Evolutionary conservation across 2,888 invertebrate genomes (phyloP).

Genomic region (Ochropleura plecta): DNA sequence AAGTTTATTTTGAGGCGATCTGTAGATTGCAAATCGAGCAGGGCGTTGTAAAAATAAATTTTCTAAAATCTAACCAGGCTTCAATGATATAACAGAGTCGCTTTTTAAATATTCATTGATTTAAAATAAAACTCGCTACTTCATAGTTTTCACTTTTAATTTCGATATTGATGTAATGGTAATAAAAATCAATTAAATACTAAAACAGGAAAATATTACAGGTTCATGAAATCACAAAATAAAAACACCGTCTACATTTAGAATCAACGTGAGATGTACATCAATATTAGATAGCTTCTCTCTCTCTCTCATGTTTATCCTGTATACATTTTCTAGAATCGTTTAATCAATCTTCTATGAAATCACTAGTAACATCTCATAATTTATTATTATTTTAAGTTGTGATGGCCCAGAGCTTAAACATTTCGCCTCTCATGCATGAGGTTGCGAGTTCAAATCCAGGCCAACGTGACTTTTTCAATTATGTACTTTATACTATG

Average conservation of each 20-base stretch:
- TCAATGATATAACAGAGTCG: conserved; percentile 1
- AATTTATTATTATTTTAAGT: too few relatives aligned
- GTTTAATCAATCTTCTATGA: background rate
- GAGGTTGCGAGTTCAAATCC: too few relatives aligned
- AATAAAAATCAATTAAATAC: background rate
- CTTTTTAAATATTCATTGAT: conserved; percentile 10
- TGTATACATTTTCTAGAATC: background rate
- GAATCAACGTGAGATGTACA: background rate
- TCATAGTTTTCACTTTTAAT: conserved; percentile 22
- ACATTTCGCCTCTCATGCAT: too few relatives aligned
- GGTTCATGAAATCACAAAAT: too few relatives aligned
- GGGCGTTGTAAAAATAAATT: conserved; percentile 4
- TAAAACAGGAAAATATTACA: background rate
- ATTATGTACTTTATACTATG: too few relatives aligned
- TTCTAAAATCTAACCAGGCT: background rate
- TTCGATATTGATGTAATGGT: background rate
- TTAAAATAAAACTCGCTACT: background rate
- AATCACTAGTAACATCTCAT: background rate
- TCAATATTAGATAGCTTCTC: background rate
- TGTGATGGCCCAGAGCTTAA: too few relatives aligned
- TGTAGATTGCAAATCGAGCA: background rate
- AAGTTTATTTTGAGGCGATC: conserved; percentile 1
- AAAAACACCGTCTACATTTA: background rate
- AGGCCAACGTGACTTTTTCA: too few relatives aligned
- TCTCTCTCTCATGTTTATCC: too few relatives aligned